Evolutionary conservation across 2,797 vertebrate species (phyloP).

Genomic region (Tadarida brasiliensis): DNA sequence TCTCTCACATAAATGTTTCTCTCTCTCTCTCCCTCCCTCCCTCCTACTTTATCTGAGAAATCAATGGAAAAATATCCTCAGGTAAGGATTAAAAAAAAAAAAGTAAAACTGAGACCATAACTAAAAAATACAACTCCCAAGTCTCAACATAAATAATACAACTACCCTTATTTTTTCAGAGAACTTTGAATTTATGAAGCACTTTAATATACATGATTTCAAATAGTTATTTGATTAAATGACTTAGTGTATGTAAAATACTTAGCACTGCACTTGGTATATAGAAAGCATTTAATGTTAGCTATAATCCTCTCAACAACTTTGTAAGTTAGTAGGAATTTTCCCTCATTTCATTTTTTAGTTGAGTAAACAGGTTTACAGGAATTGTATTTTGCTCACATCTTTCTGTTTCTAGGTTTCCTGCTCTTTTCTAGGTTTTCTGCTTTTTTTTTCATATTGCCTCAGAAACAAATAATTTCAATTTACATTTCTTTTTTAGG

Average conservation of each 20-base stretch:
- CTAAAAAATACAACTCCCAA: neutral
- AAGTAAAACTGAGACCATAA: slow-evolving; percentile 36
- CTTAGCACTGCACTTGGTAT: neutral
- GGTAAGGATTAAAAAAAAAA: neutral
- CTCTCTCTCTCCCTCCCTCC: too few species aligned
- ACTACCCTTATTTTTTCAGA: slow-evolving; percentile 16
- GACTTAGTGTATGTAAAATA: neutral
- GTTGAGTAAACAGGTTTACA: slow-evolving; percentile 50
- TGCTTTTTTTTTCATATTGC: slow-evolving; percentile 25
- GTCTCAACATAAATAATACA: neutral
- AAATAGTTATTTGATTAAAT: slow-evolving; percentile 61
- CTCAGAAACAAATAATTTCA: slow-evolving; percentile 53
- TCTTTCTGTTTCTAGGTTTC: slow-evolving; percentile 53
- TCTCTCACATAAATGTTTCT: too few species aligned
- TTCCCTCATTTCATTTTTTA: slow-evolving; percentile 47
- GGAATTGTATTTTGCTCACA: slow-evolving; percentile 39
- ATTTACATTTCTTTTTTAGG: slow-evolving; percentile 62
- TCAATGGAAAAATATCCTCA: too few species aligned
- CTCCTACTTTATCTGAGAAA: too few species aligned
- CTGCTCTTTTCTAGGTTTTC: slow-evolving; percentile 16
- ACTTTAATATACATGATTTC: slow-evolving; percentile 40
- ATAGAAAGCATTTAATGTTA: slow-evolving; percentile 52
- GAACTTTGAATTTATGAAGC: slow-evolving; percentile 33
- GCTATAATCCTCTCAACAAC: neutral
- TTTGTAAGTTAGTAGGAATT: slow-evolving; percentile 4